Evolutionary conservation across 2,797 vertebrate genomes (phyloP), one percentile per base, ranked within the genome.

Genomic region (Enteromius fasciolatus): DNA sequence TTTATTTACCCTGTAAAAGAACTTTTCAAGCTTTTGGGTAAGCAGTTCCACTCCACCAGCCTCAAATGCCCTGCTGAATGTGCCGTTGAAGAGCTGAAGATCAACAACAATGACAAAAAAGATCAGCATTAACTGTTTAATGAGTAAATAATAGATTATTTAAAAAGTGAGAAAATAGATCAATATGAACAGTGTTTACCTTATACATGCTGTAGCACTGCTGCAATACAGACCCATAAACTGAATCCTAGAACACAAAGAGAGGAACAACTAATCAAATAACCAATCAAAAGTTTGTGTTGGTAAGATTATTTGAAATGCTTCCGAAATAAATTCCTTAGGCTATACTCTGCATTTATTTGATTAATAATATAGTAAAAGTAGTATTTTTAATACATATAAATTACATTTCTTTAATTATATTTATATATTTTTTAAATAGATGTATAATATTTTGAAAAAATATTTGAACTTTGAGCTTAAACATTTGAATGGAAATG

Each of bases 121-220:
- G 46, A 67, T 59, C 1, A 52, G 67, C n/a, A 67, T 57, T 20
- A 52, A 3, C 5, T 12, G 20, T 39, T 52, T 5, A 39, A 36
- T 46, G 54, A 69, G 3, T 4, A 36, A 50, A 36, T 50, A 36
- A 75, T 1, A 25, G 14, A 54, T 18, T 39, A 18, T 33, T 63
- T 3, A 57, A 57, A 3, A 61, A 59, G 5, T 28, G 57, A 14
- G 23, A 28, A 61, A 28, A 61, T 3, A 7, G 2, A 31, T 31
- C 0, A 61, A 61, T 31, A 31, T 61, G 41, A 67, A 50, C 10
- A 57, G 1, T 79, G 28, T 61, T 85, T 83, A 98, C 98, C 97
- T 99, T 99, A 92, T 99, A 99, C 98, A 99, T 99, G 87, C 96
- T 96, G 92, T 99, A 99, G 94, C 98, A 99, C 84, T 99, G 95